Conservation (phyloP, 1,140 invertebrate species). For the Lethrus apterus region DNA sequence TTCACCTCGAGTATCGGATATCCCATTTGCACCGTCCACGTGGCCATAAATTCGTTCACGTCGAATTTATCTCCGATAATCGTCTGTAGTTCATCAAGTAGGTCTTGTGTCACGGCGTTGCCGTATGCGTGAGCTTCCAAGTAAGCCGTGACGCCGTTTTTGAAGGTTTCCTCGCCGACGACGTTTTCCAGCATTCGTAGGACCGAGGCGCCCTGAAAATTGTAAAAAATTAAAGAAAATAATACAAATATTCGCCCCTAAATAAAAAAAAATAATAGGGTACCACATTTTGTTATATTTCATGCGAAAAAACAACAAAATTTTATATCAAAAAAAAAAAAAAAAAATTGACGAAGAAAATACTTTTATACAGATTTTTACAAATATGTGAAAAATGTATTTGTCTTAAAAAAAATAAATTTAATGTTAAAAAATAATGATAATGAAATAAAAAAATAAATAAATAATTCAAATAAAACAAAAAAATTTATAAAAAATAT, state of each 20-base stretch:
- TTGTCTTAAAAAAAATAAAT: no score
- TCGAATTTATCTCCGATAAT: constrained; percentile 42
- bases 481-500: no score
- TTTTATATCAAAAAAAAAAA: no score
- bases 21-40: constrained; percentile 90
- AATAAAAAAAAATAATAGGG: not conserved
- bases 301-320: no score
- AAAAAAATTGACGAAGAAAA: no score
- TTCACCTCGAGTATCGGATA: constrained; percentile 70
- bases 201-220: constrained; percentile 68
- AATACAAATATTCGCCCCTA: not conserved
- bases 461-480: no score
- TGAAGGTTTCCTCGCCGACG: constrained; percentile 68
- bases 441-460: no score
- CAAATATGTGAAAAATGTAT: no score
- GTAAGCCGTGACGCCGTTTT: constrained; percentile 62
- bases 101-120: constrained; percentile 75
- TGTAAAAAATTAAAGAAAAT: not conserved
- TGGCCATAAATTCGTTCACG: constrained; percentile 74
- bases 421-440: no score
- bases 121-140: constrained; percentile 60
- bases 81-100: constrained; percentile 60
- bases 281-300: not conserved
- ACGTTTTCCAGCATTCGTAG: constrained; percentile 87
- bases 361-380: no score